Percentiles rank a stretch among this genome's conserved stretches.
These are phyloP conservation scores for Platorchestia sp. DNA, from an alignment of 1,140 invertebrate genomes.

Conservation along the genomic window DNA sequence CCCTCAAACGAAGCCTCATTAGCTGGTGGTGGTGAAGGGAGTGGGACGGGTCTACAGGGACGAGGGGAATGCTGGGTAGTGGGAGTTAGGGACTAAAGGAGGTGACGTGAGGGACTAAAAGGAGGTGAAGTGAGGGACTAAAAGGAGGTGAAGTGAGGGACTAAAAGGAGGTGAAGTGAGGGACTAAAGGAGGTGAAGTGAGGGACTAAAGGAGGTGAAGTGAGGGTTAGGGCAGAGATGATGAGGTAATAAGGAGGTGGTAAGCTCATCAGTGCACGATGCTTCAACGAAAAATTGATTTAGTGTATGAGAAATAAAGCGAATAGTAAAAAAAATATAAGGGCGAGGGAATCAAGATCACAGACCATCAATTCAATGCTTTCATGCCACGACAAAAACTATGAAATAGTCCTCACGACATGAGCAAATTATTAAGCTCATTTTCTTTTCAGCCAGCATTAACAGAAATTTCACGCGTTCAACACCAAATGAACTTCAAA, in stretches of 20 bases:
- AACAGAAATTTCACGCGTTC: neutral
- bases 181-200: neutral
- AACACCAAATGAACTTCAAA: neutral
- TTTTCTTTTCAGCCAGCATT: neutral
- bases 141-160: neutral
- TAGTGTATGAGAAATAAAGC: too few species aligned
- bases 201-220: too few species aligned
- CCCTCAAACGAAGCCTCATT: neutral
- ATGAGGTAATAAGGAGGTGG: too few species aligned
- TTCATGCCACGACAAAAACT: neutral
- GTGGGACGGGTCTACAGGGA: too few species aligned
- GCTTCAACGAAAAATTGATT: too few species aligned
- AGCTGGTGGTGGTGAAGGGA: neutral
- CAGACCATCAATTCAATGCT: neutral
- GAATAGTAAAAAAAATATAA: too few species aligned
- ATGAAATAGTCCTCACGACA: neutral
- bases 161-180: neutral
- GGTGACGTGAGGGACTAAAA: neutral
- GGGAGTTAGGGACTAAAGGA: too few species aligned
- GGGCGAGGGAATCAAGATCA: neutral
- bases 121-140: neutral
- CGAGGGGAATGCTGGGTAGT: neutral
- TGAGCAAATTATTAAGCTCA: neutral
- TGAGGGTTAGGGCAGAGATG: too few species aligned
- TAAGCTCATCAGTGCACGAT: too few species aligned